Evolutionary conservation across 2,888 invertebrate genomes (phyloP).

Genomic region (Plutella xylostella): DNA sequence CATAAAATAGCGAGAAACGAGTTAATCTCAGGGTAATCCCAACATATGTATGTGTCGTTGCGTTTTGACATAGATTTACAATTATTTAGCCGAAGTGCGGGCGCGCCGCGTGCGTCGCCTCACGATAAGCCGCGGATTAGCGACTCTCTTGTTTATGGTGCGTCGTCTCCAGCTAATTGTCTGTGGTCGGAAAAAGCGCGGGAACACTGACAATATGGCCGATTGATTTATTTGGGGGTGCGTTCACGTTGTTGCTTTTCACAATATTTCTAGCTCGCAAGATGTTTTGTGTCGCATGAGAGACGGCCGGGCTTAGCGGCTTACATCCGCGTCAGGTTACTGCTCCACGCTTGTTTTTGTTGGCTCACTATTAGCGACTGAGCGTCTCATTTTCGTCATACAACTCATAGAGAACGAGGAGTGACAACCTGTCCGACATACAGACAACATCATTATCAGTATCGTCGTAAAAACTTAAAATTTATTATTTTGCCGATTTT

Average conservation of each 20-base stretch:
- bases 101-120: constrained; percentile 52
- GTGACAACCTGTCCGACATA: constrained; percentile 5
- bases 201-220: constrained; percentile 48
- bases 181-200: constrained; percentile 51
- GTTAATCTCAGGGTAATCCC: constrained; percentile 60
- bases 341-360: constrained; percentile 41
- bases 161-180: constrained; percentile 50
- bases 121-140: constrained; percentile 58
- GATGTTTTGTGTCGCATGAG: constrained; percentile 61
- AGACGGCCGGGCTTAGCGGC: constrained; percentile 41
- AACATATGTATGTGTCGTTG: constrained; percentile 66
- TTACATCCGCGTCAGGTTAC: constrained; percentile 38
- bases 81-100: constrained; percentile 61
- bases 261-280: constrained; percentile 55
- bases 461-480: constrained; percentile 11
- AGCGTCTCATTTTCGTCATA: constrained; percentile 24
- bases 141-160: constrained; percentile 53
- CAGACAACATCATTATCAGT: constrained; percentile 3
- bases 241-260: constrained; percentile 41
- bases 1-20: constrained; percentile 59
- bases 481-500: neutral
- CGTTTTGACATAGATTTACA: constrained; percentile 70
- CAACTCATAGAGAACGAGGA: constrained; percentile 13
- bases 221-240: constrained; percentile 47
- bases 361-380: constrained; percentile 32